Conservation (phyloP, 2,113 vertebrate genomes). For the Chloropsis hardwickii region DNA sequence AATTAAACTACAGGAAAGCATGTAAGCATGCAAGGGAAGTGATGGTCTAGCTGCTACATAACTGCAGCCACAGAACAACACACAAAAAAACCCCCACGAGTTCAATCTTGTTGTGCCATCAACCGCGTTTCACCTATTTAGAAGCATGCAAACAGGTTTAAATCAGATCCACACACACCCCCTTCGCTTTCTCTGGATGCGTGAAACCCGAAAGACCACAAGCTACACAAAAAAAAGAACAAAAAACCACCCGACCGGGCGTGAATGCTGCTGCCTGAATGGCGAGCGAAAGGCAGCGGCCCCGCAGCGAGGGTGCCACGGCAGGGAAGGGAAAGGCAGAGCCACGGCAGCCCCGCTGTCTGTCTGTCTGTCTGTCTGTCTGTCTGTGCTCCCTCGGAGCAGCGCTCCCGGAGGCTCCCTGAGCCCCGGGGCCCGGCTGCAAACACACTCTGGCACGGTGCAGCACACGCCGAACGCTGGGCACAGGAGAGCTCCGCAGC, state of each 20-base stretch:
- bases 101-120: background rate
- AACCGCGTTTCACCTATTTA: background rate
- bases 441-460: background rate
- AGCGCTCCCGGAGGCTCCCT: background rate
- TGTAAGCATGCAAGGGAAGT: conserved; percentile 45
- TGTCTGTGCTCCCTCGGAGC: background rate
- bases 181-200: background rate
- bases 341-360: fast-evolving
- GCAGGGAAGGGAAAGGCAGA: fast-evolving
- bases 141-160: background rate
- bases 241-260: background rate
- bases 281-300: background rate
- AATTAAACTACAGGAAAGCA: conserved; percentile 57
- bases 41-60: conserved; percentile 46
- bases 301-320: background rate
- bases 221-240: background rate
- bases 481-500: background rate
- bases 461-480: background rate
- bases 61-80: conserved; percentile 2
- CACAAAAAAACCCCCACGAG: background rate
- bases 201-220: background rate
- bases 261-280: background rate
- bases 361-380: too few relatives aligned
- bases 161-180: background rate
- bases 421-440: background rate